These are phyloP conservation scores for Palythoa heliodiscus DNA, from an alignment of 92 coral and sea anemone genomes.

Conservation along the genomic window DNA sequence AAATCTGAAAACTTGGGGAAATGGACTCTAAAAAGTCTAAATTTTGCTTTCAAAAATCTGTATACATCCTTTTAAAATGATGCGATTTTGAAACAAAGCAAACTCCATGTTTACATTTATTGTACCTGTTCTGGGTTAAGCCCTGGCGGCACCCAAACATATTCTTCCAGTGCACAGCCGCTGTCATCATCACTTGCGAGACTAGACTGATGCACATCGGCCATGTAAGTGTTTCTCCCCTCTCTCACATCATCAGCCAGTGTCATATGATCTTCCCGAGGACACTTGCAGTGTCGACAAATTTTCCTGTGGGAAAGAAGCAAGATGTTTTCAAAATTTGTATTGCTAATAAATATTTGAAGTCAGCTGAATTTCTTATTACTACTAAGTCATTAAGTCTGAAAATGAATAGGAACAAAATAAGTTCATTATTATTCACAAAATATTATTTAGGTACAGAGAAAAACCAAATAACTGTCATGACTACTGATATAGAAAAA, in stretches of 20 bases:
- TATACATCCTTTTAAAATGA: too few species aligned
- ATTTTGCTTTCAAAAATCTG: too few species aligned
- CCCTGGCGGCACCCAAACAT: slow-evolving; percentile 99
- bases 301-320: slow-evolving; percentile 77
- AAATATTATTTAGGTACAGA: background rate
- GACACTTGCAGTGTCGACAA: slow-evolving; percentile 97
- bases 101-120: too few species aligned
- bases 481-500: background rate
- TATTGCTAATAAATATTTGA: background rate
- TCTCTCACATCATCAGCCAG: slow-evolving; percentile 85
- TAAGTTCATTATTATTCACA: background rate
- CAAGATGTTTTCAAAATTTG: background rate
- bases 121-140: slow-evolving; percentile 91
- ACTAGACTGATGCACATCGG: slow-evolving; percentile 83
- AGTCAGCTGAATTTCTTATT: too few species aligned
- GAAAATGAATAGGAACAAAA: background rate
- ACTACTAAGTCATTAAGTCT: background rate
- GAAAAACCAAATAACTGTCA: background rate
- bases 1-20: too few species aligned
- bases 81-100: too few species aligned
- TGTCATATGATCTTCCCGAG: slow-evolving; percentile 94
- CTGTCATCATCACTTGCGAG: slow-evolving; percentile 94
- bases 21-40: too few species aligned
- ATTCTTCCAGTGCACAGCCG: slow-evolving; percentile 94
- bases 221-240: slow-evolving; percentile 86